Evolutionary conservation across 2,888 invertebrate genomes (phyloP).

Genomic region (Sepioteuthis lessoniana): DNA sequence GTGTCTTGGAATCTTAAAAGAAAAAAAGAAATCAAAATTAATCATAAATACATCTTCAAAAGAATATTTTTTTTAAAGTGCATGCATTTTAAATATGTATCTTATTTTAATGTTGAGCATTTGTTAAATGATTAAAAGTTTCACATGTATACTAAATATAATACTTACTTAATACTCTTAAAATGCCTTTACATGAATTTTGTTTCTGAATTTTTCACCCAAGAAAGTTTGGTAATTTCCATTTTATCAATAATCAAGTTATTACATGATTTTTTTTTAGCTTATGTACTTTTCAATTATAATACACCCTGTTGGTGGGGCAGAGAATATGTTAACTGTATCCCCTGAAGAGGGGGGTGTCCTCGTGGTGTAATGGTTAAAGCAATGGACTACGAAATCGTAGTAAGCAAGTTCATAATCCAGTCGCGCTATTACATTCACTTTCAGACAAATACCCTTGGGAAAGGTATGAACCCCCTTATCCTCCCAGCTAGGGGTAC

Average conservation of each 20-base stretch:
- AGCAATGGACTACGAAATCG: too few species aligned
- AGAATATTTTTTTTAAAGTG: background rate
- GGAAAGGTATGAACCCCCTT: too few species aligned
- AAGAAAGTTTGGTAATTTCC: background rate
- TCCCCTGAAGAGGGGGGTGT: too few species aligned
- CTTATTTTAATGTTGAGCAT: background rate
- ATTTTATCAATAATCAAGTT: background rate
- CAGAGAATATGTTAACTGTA: too few species aligned
- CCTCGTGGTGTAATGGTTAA: too few species aligned
- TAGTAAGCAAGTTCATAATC: too few species aligned
- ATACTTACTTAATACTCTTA: background rate
- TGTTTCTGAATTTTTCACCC: background rate
- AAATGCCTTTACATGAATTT: background rate
- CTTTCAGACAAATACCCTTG: too few species aligned
- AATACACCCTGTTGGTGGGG: too few species aligned
- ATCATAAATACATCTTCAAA: background rate
- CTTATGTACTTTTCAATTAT: too few species aligned
- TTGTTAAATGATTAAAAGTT: background rate
- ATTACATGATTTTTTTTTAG: too few species aligned
- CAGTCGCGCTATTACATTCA: too few species aligned
- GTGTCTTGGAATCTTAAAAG: background rate
- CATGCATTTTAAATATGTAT: background rate
- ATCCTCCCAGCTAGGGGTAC: too few species aligned
- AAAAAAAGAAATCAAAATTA: background rate
- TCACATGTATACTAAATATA: background rate